A percentile compares a stretch with the other conserved stretches of the same genome.
phyloP scores from a whole-genome alignment of 1,140 invertebrate species.

The Brachionus sp. region DNA sequence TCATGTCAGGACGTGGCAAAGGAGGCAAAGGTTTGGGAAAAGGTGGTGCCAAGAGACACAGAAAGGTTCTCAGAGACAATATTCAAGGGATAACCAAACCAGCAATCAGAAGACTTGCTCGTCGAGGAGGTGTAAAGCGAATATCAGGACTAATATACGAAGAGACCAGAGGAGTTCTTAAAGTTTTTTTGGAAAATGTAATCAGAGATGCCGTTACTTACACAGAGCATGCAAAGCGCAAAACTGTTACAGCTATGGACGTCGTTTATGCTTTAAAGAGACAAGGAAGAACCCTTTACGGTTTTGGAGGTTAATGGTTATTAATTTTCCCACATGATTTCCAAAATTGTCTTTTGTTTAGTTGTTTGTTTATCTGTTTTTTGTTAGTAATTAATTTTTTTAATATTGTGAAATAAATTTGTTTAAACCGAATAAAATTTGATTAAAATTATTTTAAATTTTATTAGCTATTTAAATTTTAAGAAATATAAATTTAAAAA shows the following conservation, averaged over 20 bases:
- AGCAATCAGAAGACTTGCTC: conserved; percentile 44
- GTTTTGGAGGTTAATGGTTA: conserved; percentile 29
- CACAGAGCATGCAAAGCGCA: conserved; percentile 45
- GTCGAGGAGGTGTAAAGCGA: conserved; percentile 45
- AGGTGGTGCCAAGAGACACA: conserved; percentile 55
- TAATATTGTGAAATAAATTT: too few relatives aligned
- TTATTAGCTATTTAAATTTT: too few relatives aligned
- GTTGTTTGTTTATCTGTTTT: neutral
- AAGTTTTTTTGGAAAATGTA: conserved; percentile 46
- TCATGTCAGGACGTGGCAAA: conserved; percentile 55
- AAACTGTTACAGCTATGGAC: conserved; percentile 46
- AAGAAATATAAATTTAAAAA: too few relatives aligned
- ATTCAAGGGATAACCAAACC: conserved; percentile 61
- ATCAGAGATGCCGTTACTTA: conserved; percentile 46
- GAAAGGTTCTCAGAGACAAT: conserved; percentile 66
- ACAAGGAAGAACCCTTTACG: conserved; percentile 47
- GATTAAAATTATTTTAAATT: too few relatives aligned
- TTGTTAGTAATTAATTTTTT: neutral
- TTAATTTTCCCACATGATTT: neutral
- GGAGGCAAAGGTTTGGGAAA: conserved; percentile 56
- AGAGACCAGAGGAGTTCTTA: conserved; percentile 38
- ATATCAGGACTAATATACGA: conserved; percentile 45
- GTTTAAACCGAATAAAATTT: too few relatives aligned
- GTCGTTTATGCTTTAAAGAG: conserved; percentile 44
- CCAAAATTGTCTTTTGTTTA: neutral